These are phyloP conservation scores for Salarias fasciatus DNA, from an alignment of 2,797 vertebrate genomes.

Conservation along the genomic window DNA sequence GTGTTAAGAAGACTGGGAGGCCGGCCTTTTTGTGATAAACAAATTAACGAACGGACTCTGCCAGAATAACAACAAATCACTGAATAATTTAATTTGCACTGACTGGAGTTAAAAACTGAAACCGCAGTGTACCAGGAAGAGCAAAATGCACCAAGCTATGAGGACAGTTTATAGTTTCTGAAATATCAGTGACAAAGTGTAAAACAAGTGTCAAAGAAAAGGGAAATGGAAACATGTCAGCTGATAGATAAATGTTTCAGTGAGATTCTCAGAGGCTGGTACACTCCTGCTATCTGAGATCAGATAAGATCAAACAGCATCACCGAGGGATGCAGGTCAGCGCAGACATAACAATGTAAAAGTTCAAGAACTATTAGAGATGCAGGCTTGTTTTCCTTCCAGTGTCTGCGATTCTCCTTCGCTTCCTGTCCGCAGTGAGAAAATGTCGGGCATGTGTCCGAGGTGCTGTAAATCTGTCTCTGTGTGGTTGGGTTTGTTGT, in stretches of 20 bases:
- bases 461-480: not conserved
- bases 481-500: not conserved
- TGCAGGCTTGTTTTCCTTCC: no score
- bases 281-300: not conserved
- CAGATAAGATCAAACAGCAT: constrained; percentile 25
- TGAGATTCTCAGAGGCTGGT: no score
- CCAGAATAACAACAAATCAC: constrained; percentile 67
- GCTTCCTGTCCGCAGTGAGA: no score
- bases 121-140: constrained; percentile 23
- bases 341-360: constrained; percentile 22
- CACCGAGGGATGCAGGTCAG: constrained; percentile 17
- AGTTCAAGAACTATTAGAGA: not conserved
- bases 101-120: constrained; percentile 49
- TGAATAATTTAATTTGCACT: constrained; percentile 65
- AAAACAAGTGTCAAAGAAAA: no score
- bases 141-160: constrained; percentile 18
- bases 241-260: not conserved
- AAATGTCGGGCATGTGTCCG: not conserved
- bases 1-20: constrained; percentile 42
- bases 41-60: constrained; percentile 63
- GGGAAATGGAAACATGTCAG: not conserved
- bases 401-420: no score
- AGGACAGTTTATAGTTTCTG: not conserved
- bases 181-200: no score
- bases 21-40: constrained; percentile 64